Conservation (phyloP, 2,888 invertebrate genomes). For the Hanleya hanleyi region DNA sequence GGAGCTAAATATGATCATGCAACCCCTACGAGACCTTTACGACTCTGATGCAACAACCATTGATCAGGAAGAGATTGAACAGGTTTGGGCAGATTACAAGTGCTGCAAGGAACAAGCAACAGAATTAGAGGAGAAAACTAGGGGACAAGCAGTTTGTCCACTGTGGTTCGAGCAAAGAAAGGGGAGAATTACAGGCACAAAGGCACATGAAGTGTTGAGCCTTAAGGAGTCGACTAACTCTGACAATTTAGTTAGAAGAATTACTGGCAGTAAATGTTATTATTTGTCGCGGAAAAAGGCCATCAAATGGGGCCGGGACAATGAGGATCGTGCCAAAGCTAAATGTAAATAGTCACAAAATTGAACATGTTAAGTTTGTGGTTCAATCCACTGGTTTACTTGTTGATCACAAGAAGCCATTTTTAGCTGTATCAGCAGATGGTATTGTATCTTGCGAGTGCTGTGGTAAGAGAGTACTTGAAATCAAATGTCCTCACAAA, state of each 20-base stretch:
- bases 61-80: background rate
- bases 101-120: background rate
- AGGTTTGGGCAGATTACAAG: background rate
- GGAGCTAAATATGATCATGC: too few species aligned
- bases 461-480: background rate
- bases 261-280: slow-evolving; percentile 21
- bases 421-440: background rate
- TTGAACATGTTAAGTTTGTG: too few species aligned
- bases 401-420: background rate
- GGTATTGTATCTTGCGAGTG: background rate
- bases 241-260: slow-evolving; percentile 12
- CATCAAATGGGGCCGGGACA: slow-evolving; percentile 20
- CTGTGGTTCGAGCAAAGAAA: slow-evolving; percentile 28
- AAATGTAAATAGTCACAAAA: too few species aligned
- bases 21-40: too few species aligned
- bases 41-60: background rate
- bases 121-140: slow-evolving; percentile 9
- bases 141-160: slow-evolving; percentile 18
- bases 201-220: slow-evolving; percentile 27
- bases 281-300: slow-evolving; percentile 13
- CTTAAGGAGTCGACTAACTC: slow-evolving; percentile 10
- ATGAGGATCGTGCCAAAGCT: too few species aligned
- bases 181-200: slow-evolving; percentile 27
- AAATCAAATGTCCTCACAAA: background rate
- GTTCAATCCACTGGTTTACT: too few species aligned